A percentile compares a stretch with the other conserved stretches of the same genome.
Evolutionary conservation across 2,113 vertebrate species (phyloP).

Genomic region (Phrynocephalus versicolor): DNA sequence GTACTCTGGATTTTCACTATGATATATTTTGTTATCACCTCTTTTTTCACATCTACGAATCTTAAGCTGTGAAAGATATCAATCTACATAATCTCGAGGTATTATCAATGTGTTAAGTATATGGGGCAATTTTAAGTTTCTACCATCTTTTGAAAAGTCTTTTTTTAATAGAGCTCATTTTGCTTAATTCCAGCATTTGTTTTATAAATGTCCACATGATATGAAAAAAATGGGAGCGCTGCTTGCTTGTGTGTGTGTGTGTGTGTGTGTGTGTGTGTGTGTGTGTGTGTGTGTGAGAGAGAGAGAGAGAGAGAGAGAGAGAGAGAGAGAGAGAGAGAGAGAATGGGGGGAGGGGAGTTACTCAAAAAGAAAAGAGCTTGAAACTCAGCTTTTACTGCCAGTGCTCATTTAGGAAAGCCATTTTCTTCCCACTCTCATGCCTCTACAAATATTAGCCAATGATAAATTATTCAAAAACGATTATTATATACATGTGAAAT

Average conservation of each 20-base stretch:
- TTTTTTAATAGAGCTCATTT: not conserved
- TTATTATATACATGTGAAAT: conserved; percentile 9
- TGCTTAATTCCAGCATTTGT: not conserved
- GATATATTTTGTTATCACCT: not conserved
- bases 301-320: not conserved
- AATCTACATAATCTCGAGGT: not conserved
- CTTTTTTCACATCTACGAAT: not conserved
- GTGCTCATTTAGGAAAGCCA: not conserved
- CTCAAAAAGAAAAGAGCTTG: not conserved
- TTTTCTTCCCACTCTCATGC: not conserved
- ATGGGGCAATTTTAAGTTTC: not conserved
- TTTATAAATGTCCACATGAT: too few relatives aligned
- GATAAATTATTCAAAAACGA: conserved; percentile 25
- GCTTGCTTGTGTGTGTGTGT: too few relatives aligned
- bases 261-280: not conserved
- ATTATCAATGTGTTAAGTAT: not conserved
- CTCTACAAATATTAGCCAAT: not conserved
- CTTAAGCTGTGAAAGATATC: not conserved
- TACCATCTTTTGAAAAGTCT: not conserved
- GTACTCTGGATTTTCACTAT: not conserved
- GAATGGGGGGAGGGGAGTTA: too few relatives aligned
- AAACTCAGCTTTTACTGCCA: conserved; percentile 18
- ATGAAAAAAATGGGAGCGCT: not conserved
- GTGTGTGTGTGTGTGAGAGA: not conserved
- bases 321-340: not conserved